These are phyloP conservation scores for Apeltes quadracus DNA, from an alignment of 2,113 vertebrate species.

Conservation along the genomic window DNA sequence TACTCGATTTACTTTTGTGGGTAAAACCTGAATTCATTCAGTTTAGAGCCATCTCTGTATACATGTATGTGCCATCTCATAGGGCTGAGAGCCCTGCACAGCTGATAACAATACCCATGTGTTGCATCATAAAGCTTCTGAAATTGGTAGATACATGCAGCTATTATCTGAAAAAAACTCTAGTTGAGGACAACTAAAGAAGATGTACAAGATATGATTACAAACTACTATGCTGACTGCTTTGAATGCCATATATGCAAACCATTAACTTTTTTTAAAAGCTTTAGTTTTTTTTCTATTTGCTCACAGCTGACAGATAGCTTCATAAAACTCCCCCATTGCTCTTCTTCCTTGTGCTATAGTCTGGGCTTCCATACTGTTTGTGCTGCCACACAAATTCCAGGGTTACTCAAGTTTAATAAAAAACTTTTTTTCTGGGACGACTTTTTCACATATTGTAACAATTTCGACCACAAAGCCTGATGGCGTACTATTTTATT, in stretches of 20 bases:
- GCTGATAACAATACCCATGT: conserved; percentile 42
- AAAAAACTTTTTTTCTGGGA: conserved; percentile 40
- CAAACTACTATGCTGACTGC: conserved; percentile 49
- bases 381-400: conserved; percentile 53
- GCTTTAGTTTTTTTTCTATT: conserved; percentile 33
- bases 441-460: conserved; percentile 69
- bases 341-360: conserved; percentile 30
- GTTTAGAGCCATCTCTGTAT: conserved; percentile 15
- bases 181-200: conserved; percentile 55
- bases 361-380: conserved; percentile 45
- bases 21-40: neutral
- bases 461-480: conserved; percentile 67
- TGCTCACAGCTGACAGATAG: conserved; percentile 38
- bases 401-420: conserved; percentile 62
- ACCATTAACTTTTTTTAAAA: neutral
- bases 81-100: neutral
- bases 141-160: conserved; percentile 55
- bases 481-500: conserved; percentile 72
- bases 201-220: conserved; percentile 51
- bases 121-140: conserved; percentile 62
- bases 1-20: conserved; percentile 11
- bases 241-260: conserved; percentile 6
- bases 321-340: conserved; percentile 39
- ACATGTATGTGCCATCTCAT: conserved; percentile 6
- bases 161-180: conserved; percentile 67